Conservation (phyloP, 2,797 vertebrate genomes). For the Garrulus glandarius region DNA sequence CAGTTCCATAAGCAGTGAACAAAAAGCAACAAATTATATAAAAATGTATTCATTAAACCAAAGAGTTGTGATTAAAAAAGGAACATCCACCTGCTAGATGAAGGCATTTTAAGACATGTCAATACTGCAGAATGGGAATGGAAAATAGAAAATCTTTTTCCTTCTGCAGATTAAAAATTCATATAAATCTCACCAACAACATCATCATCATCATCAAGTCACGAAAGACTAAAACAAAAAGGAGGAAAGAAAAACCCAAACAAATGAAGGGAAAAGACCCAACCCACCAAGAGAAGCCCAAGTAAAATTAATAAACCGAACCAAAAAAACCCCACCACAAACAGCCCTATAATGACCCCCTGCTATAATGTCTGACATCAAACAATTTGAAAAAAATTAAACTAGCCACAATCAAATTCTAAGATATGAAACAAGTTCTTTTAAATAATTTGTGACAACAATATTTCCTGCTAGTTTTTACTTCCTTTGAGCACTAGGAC, state of each 20-base stretch:
- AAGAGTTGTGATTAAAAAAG: neutral
- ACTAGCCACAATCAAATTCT: neutral
- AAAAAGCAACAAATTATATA: neutral
- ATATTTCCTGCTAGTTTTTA: neutral
- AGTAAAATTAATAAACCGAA: neutral
- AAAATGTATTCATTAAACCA: neutral
- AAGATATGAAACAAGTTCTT: neutral
- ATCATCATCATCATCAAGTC: neutral
- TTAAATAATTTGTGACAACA: neutral
- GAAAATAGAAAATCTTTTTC: neutral
- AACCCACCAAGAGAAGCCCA: rapidly evolving
- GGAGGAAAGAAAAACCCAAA: neutral
- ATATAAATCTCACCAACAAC: neutral
- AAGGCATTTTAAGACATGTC: neutral
- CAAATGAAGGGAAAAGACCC: neutral
- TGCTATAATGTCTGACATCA: neutral
- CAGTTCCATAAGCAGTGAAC: neutral
- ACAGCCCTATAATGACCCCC: neutral
- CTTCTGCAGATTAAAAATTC: neutral
- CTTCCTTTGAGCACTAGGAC: neutral
- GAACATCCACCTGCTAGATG: neutral
- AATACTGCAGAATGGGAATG: neutral
- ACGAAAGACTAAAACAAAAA: neutral
- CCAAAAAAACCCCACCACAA: neutral
- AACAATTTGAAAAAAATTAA: neutral